Base-by-base conservation (phyloP, 2,888 invertebrate species). In the Andricus quercusramuli region DNA sequence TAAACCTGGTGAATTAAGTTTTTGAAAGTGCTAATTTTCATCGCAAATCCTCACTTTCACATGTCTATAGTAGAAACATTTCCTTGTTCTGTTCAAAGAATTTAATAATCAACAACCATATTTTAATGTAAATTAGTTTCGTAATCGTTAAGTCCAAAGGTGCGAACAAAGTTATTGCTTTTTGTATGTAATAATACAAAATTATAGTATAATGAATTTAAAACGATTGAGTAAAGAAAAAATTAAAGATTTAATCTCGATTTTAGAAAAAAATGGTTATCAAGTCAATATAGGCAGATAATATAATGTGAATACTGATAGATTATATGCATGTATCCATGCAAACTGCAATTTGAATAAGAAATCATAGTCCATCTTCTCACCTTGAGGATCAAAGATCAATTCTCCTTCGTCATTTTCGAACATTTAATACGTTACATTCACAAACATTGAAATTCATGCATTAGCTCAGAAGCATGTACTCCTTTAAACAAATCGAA, bases 351-450 rank as follows among this genome's bases (percentile, higher is more conserved):
- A 51, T 20, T 11, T 59, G 59, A 59, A 59, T 22, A 1, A 11
- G 22, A 59, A 59, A 59, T 59, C 11, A 59, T 59, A 59, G 4
- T 59, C 4, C 59, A 59, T n/a, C 22, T 29, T 66, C 32, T 66
- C 32, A 32, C 65, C 65, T 66, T 66, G 65, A 66, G 20, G 32
- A n/a, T 37, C 22, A 9, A 59, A 59, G 32, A 66, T 66, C 20
- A 66, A 37, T 32, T 20, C 20, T 66, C 37, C 32, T 66, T 20
- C 37, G 65, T 9, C 29, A 32, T 37, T 37, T 66, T 66, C 32
- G 32, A 65, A n/a, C 3, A 66, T 17, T 32, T 9, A 32, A 66
- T 32, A 66, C 37, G 37, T 15, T 65, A 66, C 37, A 20, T 17
- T 66, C 37, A 37, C 5, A 66, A 9, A n/a, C 9, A 37, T 66